Conservation (phyloP, 53 echinoderm and acorn worm genomes). For the Antedon mediterranea region DNA sequence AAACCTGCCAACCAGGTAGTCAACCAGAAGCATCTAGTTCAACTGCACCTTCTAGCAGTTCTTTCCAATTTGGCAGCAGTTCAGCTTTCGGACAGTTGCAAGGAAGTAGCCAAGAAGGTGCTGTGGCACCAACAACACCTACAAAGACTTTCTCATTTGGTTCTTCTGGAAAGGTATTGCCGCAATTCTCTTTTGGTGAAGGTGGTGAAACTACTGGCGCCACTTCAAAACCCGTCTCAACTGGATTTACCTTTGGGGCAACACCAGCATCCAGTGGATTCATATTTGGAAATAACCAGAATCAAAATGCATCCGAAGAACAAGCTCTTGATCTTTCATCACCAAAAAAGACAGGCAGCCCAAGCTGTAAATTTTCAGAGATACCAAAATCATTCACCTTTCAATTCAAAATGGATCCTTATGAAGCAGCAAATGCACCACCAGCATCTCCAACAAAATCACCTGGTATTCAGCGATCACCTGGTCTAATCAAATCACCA, state of each 20-base stretch:
- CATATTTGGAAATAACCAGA: background rate
- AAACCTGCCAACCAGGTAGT: slow-evolving; percentile 41
- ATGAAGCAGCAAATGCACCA: slow-evolving; percentile 18
- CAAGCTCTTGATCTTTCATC: slow-evolving; percentile 19
- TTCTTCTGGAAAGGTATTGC: slow-evolving; percentile 9
- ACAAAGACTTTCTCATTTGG: slow-evolving; percentile 37
- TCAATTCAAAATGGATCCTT: slow-evolving; percentile 34
- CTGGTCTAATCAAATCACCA: slow-evolving; percentile 22
- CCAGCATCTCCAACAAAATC: slow-evolving; percentile 15
- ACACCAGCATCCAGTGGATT: background rate
- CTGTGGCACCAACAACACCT: background rate
- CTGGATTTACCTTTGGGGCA: slow-evolving; percentile 16
- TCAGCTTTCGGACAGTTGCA: background rate
- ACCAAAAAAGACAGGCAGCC: background rate
- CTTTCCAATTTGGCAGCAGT: background rate
- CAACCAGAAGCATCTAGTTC: slow-evolving; percentile 1
- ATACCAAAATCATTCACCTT: slow-evolving; percentile 28
- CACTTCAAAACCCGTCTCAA: background rate
- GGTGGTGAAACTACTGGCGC: background rate
- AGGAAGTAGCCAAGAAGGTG: background rate
- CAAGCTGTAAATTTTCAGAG: slow-evolving; percentile 20
- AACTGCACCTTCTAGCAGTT: background rate
- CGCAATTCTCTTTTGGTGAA: slow-evolving; percentile 31
- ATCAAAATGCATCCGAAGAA: background rate
- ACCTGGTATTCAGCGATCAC: background rate